A percentile compares a stretch with the other conserved stretches of the same genome.
Conservation (phyloP, 2,797 vertebrate genomes). For the Mergus octosetaceus region DNA sequence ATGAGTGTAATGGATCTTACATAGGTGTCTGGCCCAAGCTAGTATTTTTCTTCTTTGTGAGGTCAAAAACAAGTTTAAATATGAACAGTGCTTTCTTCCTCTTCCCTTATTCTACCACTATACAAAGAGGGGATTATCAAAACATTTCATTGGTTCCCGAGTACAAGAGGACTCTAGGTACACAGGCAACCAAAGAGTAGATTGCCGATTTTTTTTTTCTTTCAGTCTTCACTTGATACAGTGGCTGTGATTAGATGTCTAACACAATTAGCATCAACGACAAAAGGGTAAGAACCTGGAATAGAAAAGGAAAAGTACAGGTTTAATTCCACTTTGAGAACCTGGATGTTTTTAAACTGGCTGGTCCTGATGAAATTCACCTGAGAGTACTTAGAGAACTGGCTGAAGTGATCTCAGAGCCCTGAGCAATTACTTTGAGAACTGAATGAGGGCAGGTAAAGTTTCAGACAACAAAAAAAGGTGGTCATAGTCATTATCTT, state of each 20-base stretch:
- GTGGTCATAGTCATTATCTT: neutral
- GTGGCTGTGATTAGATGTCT: constrained; percentile 63
- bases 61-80: neutral
- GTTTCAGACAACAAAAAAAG: constrained; percentile 30
- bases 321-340: constrained; percentile 45
- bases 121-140: neutral
- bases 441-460: neutral
- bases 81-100: neutral
- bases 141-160: neutral
- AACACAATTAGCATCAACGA: constrained; percentile 56
- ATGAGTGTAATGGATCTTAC: neutral
- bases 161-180: neutral
- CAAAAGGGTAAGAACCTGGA: neutral
- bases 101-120: neutral
- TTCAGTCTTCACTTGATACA: constrained; percentile 24
- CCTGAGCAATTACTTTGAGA: constrained; percentile 38
- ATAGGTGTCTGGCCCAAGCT: neutral
- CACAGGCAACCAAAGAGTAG: constrained; percentile 16
- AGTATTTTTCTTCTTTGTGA: neutral
- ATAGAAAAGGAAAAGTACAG: constrained; percentile 39
- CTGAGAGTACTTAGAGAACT: neutral
- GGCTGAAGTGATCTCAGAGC: constrained; percentile 9
- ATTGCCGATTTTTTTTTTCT: neutral
- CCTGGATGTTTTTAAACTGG: neutral
- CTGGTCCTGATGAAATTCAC: constrained; percentile 13